Base-by-base conservation (phyloP, 2,888 invertebrate species). In the Cynaeus angustus region DNA sequence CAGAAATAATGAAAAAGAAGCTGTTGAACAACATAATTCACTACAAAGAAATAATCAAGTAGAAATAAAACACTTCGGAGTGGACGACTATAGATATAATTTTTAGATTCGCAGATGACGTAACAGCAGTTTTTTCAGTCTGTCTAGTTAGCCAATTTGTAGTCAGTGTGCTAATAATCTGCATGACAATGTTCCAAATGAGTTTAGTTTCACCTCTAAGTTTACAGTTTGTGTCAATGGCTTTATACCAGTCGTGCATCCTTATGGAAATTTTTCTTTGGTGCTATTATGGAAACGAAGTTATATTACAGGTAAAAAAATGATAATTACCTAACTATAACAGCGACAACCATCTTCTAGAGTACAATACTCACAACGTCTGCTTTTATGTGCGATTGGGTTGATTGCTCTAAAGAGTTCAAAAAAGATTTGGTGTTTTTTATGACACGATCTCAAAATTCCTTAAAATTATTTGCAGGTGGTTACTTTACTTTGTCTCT, bases 201-300 rank as follows among this genome's bases (percentile, higher is more conserved):
- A 81, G 81, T 53, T 70, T 81, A 78, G 83, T 84, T 6, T 53
- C 78, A 0, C 50, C 74, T 12, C 46, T 71, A 3, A 80, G 78
- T 48, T 21, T 79, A 6, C 73, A 78, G 61, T 80, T 88, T 68
- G 83, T 86, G 0, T 88, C 88, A 7, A 87, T 88, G 85, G 79
- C 84, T 0, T 81, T 88, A 9, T 89, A 88, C 80, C 86, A 88
- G 67, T 78, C 80, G 48, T 89, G 89, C 77, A 88, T 89, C 78
- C 81, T 89, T 12, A 83, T 87, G 6, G 88, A 89, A 80, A 82
- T 89, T 74, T 87, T 87, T 72, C 81, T 89, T 0, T 88, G 88
- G 79, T 89, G 89, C 79, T 89, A 87, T 83, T 88, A 86, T 75
- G 89, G 89, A 6, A 89, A 89, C 76, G 88, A 88, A 78, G 85